Percentiles rank a stretch among this genome's conserved stretches.
phyloP scores from a whole-genome alignment of 1,140 invertebrate species.

The Papilio machaon region DNA sequence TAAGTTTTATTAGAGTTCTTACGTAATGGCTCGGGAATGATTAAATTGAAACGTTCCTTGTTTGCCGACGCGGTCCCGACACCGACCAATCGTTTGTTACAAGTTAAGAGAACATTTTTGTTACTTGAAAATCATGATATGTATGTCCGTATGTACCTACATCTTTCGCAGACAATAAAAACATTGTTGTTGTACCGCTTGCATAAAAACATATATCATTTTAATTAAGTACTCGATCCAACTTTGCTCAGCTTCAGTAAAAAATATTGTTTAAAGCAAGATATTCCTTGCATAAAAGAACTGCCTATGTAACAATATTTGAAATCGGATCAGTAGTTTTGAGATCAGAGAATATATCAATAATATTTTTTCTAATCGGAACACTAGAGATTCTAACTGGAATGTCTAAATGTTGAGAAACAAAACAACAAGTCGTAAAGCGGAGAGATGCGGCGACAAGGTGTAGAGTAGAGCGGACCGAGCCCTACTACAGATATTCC shows the following conservation, averaged over 20 bases:
- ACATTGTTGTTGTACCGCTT: too few species aligned
- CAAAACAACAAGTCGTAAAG: background rate
- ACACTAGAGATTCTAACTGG: background rate
- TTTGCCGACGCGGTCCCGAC: background rate
- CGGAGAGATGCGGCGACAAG: too few species aligned
- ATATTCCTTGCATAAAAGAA: background rate
- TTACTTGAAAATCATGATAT: too few species aligned
- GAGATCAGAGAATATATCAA: background rate
- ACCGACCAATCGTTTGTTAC: background rate
- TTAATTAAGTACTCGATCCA: too few species aligned
- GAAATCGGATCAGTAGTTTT: background rate
- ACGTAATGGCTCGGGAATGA: constrained; percentile 57
- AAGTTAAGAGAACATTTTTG: background rate
- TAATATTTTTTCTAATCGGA: background rate
- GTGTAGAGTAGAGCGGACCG: too few species aligned
- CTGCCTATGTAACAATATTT: background rate
- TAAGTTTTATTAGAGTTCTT: constrained; percentile 69
- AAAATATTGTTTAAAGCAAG: background rate
- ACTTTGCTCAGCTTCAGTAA: too few species aligned
- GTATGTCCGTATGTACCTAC: too few species aligned
- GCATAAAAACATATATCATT: too few species aligned
- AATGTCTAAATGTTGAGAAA: background rate
- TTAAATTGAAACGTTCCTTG: constrained; percentile 46
- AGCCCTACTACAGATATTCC: background rate
- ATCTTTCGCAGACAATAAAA: too few species aligned